phyloP scores from a whole-genome alignment of 2,888 invertebrate species.

The Sinohyriopsis cumingii region DNA sequence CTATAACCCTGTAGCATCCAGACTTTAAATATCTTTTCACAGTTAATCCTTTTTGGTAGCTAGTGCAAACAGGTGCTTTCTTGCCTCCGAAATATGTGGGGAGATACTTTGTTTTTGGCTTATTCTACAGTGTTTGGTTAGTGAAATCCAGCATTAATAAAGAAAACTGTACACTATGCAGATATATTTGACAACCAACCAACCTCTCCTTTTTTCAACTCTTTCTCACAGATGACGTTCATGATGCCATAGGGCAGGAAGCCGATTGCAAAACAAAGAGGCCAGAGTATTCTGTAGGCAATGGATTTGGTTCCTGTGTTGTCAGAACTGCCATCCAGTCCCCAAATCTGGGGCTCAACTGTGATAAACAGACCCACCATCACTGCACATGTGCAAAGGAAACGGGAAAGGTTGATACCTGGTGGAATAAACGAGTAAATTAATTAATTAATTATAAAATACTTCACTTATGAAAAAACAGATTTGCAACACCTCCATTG shows the following conservation, averaged over 20 bases:
- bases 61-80: too few species aligned
- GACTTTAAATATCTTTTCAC: too few species aligned
- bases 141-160: too few species aligned
- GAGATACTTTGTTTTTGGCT: too few species aligned
- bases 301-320: constrained; percentile 21
- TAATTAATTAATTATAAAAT: neutral
- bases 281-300: constrained; percentile 45
- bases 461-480: neutral
- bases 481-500: neutral
- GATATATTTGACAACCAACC: neutral
- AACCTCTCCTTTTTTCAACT: constrained; percentile 46
- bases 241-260: constrained; percentile 51
- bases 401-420: constrained; percentile 45
- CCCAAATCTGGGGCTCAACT: constrained; percentile 53
- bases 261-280: constrained; percentile 48
- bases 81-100: too few species aligned
- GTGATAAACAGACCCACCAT: constrained; percentile 53
- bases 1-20: too few species aligned
- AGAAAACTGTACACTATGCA: too few species aligned
- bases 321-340: constrained; percentile 39
- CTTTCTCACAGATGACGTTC: constrained; percentile 49
- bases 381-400: constrained; percentile 42
- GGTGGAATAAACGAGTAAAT: constrained; percentile 2
- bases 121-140: too few species aligned
- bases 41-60: too few species aligned